Percentiles rank a stretch among this genome's conserved stretches.
Conservation (phyloP, 2,113 vertebrate species). For the Aptenodytes patagonicus region DNA sequence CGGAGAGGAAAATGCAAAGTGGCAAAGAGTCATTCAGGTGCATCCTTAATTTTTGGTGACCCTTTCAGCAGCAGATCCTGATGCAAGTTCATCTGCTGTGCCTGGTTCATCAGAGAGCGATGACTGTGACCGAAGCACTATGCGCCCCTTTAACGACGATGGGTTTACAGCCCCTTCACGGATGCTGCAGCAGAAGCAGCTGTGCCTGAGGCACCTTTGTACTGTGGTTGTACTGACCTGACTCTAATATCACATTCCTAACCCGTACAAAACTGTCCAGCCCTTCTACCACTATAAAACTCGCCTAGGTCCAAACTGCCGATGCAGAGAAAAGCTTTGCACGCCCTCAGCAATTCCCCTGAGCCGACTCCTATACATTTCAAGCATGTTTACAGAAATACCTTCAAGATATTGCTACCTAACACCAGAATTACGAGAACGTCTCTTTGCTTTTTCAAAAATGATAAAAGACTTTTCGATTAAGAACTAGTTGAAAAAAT, state of each 20-base stretch:
- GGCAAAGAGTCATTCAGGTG: neutral
- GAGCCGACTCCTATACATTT: neutral
- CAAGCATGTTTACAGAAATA: neutral
- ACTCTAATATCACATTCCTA: neutral
- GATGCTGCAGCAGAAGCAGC: neutral
- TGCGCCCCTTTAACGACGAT: rapidly evolving
- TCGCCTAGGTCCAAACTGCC: neutral
- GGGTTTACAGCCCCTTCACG: neutral
- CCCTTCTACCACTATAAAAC: neutral
- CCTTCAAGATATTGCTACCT: neutral
- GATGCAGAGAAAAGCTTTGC: neutral
- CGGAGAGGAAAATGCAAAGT: neutral
- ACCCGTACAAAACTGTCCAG: neutral
- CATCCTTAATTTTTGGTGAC: neutral
- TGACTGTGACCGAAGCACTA: neutral
- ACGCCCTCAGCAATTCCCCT: neutral
- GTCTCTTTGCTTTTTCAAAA: neutral
- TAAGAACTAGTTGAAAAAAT: neutral
- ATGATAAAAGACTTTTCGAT: neutral
- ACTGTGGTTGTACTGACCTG: neutral
- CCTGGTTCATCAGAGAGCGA: neutral
- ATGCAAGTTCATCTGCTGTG: neutral
- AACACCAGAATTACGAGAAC: neutral
- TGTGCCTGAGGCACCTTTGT: neutral
- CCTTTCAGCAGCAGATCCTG: neutral